Conservation (phyloP, 1,140 invertebrate genomes). For the Magallana angulata region DNA sequence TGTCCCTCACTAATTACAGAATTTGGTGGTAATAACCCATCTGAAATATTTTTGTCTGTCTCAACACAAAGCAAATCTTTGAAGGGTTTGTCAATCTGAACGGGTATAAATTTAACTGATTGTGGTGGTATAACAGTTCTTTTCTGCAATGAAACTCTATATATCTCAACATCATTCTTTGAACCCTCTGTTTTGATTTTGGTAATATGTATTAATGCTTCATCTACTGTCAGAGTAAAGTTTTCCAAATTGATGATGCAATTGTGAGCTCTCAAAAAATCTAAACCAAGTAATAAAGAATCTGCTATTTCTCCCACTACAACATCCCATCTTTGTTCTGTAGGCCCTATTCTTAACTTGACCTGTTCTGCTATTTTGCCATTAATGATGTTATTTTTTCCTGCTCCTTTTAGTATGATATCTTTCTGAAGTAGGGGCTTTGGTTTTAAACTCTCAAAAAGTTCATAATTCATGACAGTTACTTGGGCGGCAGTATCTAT, state of each 20-base stretch:
- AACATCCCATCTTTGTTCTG: background rate
- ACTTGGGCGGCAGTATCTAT: constrained; percentile 13
- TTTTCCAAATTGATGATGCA: background rate
- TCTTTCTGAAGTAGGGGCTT: background rate
- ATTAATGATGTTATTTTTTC: background rate
- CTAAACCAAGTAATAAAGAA: background rate
- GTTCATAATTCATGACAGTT: constrained; percentile 7
- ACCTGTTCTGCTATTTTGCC: background rate
- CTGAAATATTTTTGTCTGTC: no score
- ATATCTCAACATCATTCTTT: background rate
- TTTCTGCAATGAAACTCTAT: background rate
- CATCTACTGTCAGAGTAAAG: background rate
- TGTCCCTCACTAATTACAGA: no score
- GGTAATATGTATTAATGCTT: background rate
- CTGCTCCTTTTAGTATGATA: constrained; percentile 15
- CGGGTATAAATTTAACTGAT: background rate
- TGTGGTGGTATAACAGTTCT: constrained; percentile 13
- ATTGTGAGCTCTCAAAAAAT: background rate
- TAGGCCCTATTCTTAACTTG: background rate
- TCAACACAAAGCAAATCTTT: no score
- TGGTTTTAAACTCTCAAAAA: background rate
- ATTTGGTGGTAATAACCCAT: no score
- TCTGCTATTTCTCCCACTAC: constrained; percentile 28
- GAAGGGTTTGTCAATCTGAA: background rate
- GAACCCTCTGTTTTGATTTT: background rate